phyloP scores from a whole-genome alignment of 2,888 invertebrate species.

The Drosophila meridionalis region DNA sequence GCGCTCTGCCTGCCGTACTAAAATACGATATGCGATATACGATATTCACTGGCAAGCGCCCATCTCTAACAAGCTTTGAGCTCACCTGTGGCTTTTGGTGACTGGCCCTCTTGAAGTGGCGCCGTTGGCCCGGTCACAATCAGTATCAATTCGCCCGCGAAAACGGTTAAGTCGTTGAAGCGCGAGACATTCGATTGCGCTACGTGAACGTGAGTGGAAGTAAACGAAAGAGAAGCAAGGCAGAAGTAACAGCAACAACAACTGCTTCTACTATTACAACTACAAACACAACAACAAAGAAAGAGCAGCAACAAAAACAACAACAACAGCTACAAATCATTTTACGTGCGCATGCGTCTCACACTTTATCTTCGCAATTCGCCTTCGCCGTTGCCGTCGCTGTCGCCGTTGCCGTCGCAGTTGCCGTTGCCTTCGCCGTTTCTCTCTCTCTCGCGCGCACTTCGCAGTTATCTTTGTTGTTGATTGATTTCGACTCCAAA shows the following conservation, averaged over 20 bases:
- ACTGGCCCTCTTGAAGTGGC: constrained; percentile 52
- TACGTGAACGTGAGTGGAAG: constrained; percentile 42
- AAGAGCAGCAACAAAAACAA: constrained; percentile 10
- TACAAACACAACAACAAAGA: background rate
- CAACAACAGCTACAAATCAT: constrained; percentile 32
- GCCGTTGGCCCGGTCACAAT: constrained; percentile 54
- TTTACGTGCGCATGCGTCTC: constrained; percentile 59
- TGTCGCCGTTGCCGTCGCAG: constrained; percentile 4
- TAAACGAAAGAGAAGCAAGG: constrained; percentile 34
- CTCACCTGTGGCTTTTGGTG: constrained; percentile 63
- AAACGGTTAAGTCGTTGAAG: constrained; percentile 73
- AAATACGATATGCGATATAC: background rate
- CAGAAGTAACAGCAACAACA: constrained; percentile 28
- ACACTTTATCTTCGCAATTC: constrained; percentile 60
- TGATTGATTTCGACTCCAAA: constrained; percentile 59
- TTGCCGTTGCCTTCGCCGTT: constrained; percentile 18
- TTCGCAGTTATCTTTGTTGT: constrained; percentile 41
- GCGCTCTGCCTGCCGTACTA: background rate
- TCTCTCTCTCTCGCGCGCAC: constrained; percentile 22
- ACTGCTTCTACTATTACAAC: background rate
- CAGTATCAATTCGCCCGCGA: constrained; percentile 73
- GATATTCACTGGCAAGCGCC: constrained; percentile 5
- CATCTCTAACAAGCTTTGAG: constrained; percentile 52
- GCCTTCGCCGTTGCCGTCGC: background rate
- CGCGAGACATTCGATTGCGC: constrained; percentile 47